Conservation (phyloP, 2,113 vertebrate species). For the Scolopax mira region DNA sequence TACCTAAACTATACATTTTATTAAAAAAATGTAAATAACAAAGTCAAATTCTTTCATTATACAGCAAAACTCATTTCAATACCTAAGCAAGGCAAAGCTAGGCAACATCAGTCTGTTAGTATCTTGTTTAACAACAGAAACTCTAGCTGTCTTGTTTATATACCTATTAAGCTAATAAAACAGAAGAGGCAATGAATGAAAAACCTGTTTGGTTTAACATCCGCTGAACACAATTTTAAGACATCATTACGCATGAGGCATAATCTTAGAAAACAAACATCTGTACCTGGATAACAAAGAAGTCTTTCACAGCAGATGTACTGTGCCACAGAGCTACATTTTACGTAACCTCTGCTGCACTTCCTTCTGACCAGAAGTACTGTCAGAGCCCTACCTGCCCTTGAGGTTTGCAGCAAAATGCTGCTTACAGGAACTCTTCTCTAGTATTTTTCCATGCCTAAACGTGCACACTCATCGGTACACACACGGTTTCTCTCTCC, state of each 20-base stretch:
- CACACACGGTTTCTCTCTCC: not conserved
- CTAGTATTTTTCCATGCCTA: slow-evolving; percentile 59
- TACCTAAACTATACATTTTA: not conserved
- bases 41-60: not conserved
- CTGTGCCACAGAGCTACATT: slow-evolving; percentile 23
- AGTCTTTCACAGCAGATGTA: slow-evolving; percentile 66
- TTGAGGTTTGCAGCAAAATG: slow-evolving; percentile 17
- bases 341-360: slow-evolving; percentile 52
- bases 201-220: slow-evolving; percentile 50
- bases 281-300: slow-evolving; percentile 67
- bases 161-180: not conserved
- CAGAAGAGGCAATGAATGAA: slow-evolving; percentile 22
- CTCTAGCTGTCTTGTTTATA: not conserved
- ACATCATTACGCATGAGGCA: not conserved
- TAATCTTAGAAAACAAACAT: slow-evolving; percentile 49
- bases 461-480: not conserved
- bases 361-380: slow-evolving; percentile 1
- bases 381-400: slow-evolving; percentile 55
- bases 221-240: not conserved
- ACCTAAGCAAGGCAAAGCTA: not conserved
- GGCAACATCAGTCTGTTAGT: not conserved
- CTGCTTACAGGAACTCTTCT: not conserved
- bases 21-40: not conserved
- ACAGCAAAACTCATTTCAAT: not conserved
- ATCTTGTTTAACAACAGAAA: not conserved